Evolutionary conservation across 1,140 invertebrate species (phyloP).

Genomic region (Rhyacophila brunnea): DNA sequence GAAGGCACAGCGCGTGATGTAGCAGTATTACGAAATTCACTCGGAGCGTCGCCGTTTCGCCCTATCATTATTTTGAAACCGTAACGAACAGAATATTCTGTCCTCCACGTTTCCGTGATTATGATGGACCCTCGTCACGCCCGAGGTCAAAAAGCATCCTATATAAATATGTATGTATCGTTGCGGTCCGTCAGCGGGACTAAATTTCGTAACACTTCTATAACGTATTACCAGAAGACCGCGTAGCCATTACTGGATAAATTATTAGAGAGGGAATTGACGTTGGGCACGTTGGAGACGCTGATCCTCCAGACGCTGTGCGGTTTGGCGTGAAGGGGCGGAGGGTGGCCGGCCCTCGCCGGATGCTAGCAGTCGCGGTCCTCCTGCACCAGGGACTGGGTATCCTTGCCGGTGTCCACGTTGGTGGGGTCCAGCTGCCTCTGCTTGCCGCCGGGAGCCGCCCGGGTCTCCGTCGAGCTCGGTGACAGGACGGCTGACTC

Average conservation of each 20-base stretch:
- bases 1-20: background rate
- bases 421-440: constrained; percentile 74
- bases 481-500: constrained; percentile 74
- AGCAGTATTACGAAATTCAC: background rate
- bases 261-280: constrained; percentile 24
- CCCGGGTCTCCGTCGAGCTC: constrained; percentile 60
- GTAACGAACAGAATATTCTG: no score
- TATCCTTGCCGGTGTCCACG: constrained; percentile 88
- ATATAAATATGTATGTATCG: no score
- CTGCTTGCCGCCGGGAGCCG: constrained; percentile 36
- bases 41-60: no score
- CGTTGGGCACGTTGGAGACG: constrained; percentile 32
- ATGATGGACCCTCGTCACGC: no score
- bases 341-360: constrained; percentile 17
- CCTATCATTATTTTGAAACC: no score
- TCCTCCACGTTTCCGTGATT: no score
- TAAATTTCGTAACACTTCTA: background rate
- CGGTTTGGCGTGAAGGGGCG: background rate
- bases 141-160: no score
- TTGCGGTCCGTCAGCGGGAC: background rate
- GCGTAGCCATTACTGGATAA: constrained; percentile 28
- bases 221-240: constrained; percentile 30
- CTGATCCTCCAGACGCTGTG: constrained; percentile 28
- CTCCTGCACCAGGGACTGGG: constrained; percentile 84
- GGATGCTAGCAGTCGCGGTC: constrained; percentile 58